phyloP scores from a whole-genome alignment of 2,888 invertebrate species.

The Papilio protenor region DNA sequence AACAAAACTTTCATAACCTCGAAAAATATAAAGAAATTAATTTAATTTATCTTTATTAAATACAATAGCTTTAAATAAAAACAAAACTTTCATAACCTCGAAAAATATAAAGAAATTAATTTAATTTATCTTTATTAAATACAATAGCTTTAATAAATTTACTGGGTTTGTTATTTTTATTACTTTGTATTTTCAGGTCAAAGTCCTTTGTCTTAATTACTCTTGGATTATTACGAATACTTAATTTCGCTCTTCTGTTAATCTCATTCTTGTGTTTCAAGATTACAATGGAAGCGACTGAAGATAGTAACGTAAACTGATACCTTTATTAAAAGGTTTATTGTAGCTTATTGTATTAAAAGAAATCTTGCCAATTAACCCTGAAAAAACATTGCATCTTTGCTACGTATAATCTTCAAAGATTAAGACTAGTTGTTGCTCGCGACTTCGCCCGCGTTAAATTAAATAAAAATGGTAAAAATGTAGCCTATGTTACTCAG shows the following conservation, averaged over 20 bases:
- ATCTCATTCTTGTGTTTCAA: neutral
- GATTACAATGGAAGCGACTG: neutral
- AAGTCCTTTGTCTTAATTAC: neutral
- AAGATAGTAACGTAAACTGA: too few species aligned
- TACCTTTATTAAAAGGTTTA: neutral
- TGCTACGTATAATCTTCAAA: too few species aligned
- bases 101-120: neutral
- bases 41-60: neutral
- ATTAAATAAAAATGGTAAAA: too few species aligned
- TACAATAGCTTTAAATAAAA: too few species aligned
- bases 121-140: too few species aligned
- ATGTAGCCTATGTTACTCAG: too few species aligned
- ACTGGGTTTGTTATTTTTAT: slow-evolving; percentile 5
- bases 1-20: neutral
- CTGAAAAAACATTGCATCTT: too few species aligned
- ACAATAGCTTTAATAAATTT: slow-evolving; percentile 17
- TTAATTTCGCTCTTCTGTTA: neutral
- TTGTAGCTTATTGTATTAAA: too few species aligned
- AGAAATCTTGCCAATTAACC: too few species aligned
- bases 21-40: neutral
- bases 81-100: neutral
- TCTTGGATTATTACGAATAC: neutral
- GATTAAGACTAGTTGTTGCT: too few species aligned
- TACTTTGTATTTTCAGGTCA: neutral
- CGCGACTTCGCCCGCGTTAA: too few species aligned